These are phyloP conservation scores for Iselma pallidipennis DNA, from an alignment of 2,888 invertebrate genomes.

Conservation along the genomic window DNA sequence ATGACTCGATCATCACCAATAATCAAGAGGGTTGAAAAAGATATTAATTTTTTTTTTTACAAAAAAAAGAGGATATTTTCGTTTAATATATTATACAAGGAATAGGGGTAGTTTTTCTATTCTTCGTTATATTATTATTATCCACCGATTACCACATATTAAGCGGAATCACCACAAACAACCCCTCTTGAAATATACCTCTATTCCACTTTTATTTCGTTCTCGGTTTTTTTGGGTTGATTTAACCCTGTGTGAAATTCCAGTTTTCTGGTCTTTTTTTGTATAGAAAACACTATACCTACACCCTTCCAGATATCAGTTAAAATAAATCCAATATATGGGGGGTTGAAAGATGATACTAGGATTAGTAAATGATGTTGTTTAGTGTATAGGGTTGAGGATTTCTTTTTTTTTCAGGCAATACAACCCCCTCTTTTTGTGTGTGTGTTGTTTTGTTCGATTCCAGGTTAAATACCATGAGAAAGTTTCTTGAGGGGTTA, in stretches of 20 bases:
- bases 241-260: not conserved
- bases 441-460: not conserved
- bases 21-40: no score
- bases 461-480: slow-evolving; percentile 26
- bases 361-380: slow-evolving; percentile 51
- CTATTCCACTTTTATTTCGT: no score
- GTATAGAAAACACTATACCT: no score
- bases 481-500: slow-evolving; percentile 26
- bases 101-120: not conserved
- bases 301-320: not conserved
- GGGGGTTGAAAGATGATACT: slow-evolving; percentile 51
- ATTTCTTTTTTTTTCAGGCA: not conserved
- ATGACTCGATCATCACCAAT: not conserved
- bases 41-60: no score
- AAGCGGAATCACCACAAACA: not conserved
- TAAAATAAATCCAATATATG: not conserved
- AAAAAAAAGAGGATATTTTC: no score
- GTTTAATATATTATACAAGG: not conserved
- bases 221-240: not conserved
- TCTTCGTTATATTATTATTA: not conserved
- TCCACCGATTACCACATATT: not conserved
- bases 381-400: slow-evolving; percentile 12
- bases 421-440: not conserved
- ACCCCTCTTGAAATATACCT: not conserved
- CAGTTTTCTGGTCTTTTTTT: not conserved